Conservation (phyloP, 2,888 invertebrate genomes). For the Melikaiella ostensackeni region DNA sequence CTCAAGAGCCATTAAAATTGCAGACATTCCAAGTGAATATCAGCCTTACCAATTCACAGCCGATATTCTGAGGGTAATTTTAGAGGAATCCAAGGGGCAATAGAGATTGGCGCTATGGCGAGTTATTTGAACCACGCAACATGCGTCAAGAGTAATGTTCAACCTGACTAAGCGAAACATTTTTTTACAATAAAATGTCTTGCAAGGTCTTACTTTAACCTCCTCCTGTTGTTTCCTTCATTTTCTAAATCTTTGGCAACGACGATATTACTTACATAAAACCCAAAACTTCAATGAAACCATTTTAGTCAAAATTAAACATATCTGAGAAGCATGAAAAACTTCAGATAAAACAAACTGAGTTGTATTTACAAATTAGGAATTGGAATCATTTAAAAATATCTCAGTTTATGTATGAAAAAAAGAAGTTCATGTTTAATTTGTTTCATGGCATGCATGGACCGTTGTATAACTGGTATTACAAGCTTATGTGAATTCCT, state of each 20-base stretch:
- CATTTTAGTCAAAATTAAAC: too few relatives aligned
- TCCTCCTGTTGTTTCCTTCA: not conserved
- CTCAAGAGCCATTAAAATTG: not conserved
- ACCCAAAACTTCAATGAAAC: too few relatives aligned
- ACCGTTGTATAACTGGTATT: conserved; percentile 11
- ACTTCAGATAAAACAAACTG: too few relatives aligned
- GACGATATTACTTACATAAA: not conserved
- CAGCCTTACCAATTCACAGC: not conserved
- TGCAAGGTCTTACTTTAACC: conserved; percentile 1
- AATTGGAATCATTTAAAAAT: too few relatives aligned
- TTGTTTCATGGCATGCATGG: not conserved
- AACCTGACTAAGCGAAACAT: too few relatives aligned
- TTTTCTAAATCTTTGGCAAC: not conserved
- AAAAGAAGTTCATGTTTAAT: not conserved
- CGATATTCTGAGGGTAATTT: conserved; percentile 2
- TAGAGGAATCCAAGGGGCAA: conserved; percentile 10
- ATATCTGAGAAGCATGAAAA: too few relatives aligned
- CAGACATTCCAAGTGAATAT: not conserved
- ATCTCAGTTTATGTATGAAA: not conserved
- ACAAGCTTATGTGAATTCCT: conserved; percentile 20
- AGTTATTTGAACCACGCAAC: conserved; percentile 20
- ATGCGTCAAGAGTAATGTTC: conserved; percentile 13
- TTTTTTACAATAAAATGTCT: not conserved
- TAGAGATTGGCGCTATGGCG: not conserved
- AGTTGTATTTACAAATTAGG: too few relatives aligned